Evolutionary conservation across 2,797 vertebrate species (phyloP).

Genomic region (Petrocephalus schoutedeni): DNA sequence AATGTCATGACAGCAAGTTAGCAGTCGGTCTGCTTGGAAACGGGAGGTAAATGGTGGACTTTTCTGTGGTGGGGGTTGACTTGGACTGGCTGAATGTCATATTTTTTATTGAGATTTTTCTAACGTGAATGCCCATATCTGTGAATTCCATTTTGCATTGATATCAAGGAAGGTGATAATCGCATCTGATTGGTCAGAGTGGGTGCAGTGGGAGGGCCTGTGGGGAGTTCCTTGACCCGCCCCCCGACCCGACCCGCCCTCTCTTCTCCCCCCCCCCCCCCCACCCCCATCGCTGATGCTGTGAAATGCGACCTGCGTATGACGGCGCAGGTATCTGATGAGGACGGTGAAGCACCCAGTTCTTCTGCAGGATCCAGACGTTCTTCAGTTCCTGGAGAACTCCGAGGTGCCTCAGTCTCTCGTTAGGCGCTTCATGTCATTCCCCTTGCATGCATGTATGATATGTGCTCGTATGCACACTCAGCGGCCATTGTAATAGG

Average conservation of each 20-base stretch:
- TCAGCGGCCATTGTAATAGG: not conserved
- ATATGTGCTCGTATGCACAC: not conserved
- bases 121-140: not conserved
- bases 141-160: not conserved
- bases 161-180: not conserved
- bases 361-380: slow-evolving; percentile 88
- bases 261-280: not conserved
- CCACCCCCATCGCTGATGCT: not conserved
- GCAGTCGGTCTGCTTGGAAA: not conserved
- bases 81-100: not conserved
- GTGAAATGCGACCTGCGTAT: not conserved
- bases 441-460: not conserved
- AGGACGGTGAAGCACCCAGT: slow-evolving; percentile 89
- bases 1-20: not conserved
- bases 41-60: not conserved
- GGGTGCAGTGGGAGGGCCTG: not conserved
- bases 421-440: not conserved
- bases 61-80: not conserved
- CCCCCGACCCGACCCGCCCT: not conserved
- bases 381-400: slow-evolving; percentile 91
- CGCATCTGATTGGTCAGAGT: not conserved
- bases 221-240: not conserved
- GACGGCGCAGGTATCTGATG: slow-evolving; percentile 76
- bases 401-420: slow-evolving; percentile 71
- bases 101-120: not conserved